A percentile compares a stretch with the other conserved stretches of the same genome.
Evolutionary conservation across 1,140 invertebrate genomes (phyloP).

Genomic region (Scaptomyza pallida): DNA sequence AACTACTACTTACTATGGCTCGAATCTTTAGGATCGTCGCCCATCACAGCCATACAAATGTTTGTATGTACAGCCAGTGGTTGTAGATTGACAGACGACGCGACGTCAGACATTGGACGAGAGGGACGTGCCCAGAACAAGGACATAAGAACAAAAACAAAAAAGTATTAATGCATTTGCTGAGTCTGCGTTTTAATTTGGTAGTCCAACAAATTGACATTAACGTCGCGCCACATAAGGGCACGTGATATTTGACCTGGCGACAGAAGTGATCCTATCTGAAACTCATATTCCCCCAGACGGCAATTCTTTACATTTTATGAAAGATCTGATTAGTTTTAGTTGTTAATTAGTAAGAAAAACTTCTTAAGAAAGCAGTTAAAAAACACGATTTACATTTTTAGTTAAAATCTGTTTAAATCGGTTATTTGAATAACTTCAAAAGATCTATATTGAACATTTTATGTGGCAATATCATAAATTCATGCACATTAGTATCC

Average conservation of each 20-base stretch:
- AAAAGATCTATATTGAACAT: background rate
- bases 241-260: conserved; percentile 48
- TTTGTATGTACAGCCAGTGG: background rate
- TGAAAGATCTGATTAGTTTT: conserved; percentile 9
- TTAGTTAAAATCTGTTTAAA: background rate
- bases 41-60: background rate
- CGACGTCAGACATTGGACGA: conserved; percentile 11
- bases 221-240: conserved; percentile 60
- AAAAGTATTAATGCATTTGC: conserved; percentile 15
- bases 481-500: background rate
- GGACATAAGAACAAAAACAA: conserved; percentile 20
- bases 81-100: conserved; percentile 41
- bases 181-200: conserved; percentile 64
- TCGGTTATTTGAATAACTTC: no score
- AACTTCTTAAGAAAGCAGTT: background rate
- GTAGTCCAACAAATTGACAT: conserved; percentile 78
- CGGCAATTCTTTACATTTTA: background rate
- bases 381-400: no score
- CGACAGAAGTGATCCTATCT: conserved; percentile 19
- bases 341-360: conserved; percentile 2
- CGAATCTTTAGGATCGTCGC: conserved; percentile 58
- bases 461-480: background rate
- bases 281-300: conserved; percentile 7
- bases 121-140: conserved; percentile 44
- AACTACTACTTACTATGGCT: conserved; percentile 10